These are phyloP conservation scores for Chrosomus eos DNA, from an alignment of 2,797 vertebrate genomes.

Conservation along the genomic window DNA sequence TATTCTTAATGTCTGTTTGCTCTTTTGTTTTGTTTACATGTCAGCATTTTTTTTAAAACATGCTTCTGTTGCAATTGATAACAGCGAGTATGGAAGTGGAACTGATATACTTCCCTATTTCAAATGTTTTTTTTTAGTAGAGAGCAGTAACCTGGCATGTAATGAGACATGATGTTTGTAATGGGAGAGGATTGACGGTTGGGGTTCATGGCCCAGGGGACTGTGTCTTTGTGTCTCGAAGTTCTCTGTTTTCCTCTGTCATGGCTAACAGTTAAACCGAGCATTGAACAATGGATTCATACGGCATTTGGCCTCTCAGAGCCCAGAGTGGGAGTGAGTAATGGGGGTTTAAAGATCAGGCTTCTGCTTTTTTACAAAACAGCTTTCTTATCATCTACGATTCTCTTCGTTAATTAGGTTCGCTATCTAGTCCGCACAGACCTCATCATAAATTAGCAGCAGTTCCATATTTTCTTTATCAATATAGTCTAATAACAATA, in stretches of 20 bases:
- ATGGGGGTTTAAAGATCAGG: slow-evolving; percentile 49
- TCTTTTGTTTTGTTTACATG: not conserved
- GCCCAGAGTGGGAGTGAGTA: slow-evolving; percentile 29
- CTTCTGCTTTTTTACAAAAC: slow-evolving; percentile 35
- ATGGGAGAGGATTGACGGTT: slow-evolving; percentile 54
- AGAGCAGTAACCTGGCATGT: slow-evolving; percentile 12
- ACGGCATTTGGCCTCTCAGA: slow-evolving; percentile 36
- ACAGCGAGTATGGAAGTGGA: slow-evolving; percentile 8
- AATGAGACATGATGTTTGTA: slow-evolving; percentile 43
- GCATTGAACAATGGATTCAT: slow-evolving; percentile 48
- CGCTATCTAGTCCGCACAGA: not conserved
- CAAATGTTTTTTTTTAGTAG: slow-evolving; percentile 33
- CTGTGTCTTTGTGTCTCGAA: slow-evolving; percentile 52
- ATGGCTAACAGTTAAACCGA: slow-evolving; percentile 46
- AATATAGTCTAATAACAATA: no score
- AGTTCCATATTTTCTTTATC: not conserved
- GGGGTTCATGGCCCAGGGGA: slow-evolving; percentile 49
- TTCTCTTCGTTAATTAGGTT: slow-evolving; percentile 29
- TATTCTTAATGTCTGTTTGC: not conserved
- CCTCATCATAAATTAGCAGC: not conserved
- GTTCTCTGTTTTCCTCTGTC: slow-evolving; percentile 48
- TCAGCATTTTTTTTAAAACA: not conserved
- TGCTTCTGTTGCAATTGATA: not conserved
- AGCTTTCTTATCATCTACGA: slow-evolving; percentile 1
- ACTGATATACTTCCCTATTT: slow-evolving; percentile 23